phyloP scores from a whole-genome alignment of 2,797 vertebrate species.

The Ceyx erithaca region DNA sequence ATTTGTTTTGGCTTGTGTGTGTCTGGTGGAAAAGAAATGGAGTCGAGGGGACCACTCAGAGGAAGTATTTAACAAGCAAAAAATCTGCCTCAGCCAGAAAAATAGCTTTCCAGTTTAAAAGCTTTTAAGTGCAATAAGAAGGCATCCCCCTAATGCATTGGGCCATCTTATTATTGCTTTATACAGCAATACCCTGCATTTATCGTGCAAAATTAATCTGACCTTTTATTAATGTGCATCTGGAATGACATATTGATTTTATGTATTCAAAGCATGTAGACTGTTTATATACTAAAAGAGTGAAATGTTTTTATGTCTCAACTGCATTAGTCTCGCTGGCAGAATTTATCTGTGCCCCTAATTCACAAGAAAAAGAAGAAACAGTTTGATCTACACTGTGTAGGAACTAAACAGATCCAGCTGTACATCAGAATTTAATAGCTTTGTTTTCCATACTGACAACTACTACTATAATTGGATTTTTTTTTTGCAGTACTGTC shows the following conservation, averaged over 20 bases:
- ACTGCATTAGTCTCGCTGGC: not conserved
- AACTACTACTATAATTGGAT: not conserved
- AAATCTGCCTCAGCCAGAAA: not conserved
- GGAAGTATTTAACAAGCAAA: constrained; percentile 30
- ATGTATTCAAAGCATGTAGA: constrained; percentile 7
- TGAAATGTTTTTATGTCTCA: constrained; percentile 8
- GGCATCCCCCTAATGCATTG: not conserved
- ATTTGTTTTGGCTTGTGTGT: not conserved
- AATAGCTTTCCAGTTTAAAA: not conserved
- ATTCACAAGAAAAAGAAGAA: constrained; percentile 5
- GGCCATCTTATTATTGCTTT: not conserved
- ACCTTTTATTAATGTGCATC: constrained; percentile 19
- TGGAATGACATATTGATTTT: constrained; percentile 9
- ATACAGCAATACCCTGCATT: not conserved
- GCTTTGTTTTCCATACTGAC: constrained; percentile 12
- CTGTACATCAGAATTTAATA: not conserved
- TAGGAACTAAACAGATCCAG: not conserved
- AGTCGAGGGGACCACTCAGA: not conserved
- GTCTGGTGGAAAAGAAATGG: constrained; percentile 1
- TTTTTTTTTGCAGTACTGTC: not conserved
- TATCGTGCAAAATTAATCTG: constrained; percentile 28
- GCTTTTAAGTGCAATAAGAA: not conserved
- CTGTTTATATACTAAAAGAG: not conserved
- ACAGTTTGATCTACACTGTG: not conserved
- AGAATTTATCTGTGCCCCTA: constrained; percentile 6